Evolutionary conservation across 1,140 invertebrate genomes (phyloP).

Genomic region (Chymomyza costata): DNA sequence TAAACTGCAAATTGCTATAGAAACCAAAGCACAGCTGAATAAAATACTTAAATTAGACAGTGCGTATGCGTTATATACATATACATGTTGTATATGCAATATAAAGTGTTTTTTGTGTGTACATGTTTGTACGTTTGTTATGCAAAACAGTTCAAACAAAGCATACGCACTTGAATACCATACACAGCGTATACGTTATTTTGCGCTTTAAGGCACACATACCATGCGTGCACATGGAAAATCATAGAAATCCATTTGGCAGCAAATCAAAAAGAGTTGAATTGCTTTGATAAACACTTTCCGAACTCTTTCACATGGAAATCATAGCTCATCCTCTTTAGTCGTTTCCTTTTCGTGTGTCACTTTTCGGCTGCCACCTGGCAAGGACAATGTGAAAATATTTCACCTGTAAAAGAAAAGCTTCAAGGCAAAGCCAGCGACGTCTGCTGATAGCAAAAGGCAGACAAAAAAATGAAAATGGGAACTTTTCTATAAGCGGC

Average conservation of each 20-base stretch:
- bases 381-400: constrained; percentile 28
- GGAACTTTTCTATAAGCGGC: constrained; percentile 56
- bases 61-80: too few relatives aligned
- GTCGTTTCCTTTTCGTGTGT: too few relatives aligned
- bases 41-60: too few relatives aligned
- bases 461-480: constrained; percentile 36
- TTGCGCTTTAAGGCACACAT: constrained; percentile 10
- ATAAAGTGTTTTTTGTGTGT: constrained; percentile 5
- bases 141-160: constrained; percentile 26
- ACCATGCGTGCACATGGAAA: constrained; percentile 1
- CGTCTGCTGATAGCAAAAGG: constrained; percentile 11
- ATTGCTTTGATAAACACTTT: constrained; percentile 57
- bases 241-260: too few relatives aligned
- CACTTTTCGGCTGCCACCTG: background rate
- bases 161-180: background rate
- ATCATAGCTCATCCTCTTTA: background rate
- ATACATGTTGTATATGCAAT: too few relatives aligned
- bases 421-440: constrained; percentile 9
- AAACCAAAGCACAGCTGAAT: too few relatives aligned
- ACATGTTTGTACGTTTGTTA: constrained; percentile 14
- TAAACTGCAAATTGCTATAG: too few relatives aligned
- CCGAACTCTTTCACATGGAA: constrained; percentile 41
- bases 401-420: constrained; percentile 17
- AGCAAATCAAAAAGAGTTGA: constrained; percentile 42
- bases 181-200: constrained; percentile 26